Conservation (phyloP, 2,113 vertebrate genomes). For the Solenodon paradoxus region DNA sequence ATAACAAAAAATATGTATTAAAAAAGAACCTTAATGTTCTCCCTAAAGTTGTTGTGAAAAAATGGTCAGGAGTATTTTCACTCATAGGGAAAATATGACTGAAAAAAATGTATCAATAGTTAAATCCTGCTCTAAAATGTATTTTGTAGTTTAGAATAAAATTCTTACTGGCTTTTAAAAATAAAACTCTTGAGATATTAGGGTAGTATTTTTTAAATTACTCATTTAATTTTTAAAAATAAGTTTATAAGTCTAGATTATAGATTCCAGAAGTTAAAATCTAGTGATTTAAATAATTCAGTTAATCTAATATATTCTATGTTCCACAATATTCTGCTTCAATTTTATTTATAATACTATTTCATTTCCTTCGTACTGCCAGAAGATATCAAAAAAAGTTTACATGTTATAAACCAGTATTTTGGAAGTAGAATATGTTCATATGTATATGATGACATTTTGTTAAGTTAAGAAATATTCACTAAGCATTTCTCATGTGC, state of each 20-base stretch:
- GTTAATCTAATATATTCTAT: background rate
- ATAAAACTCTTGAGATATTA: background rate
- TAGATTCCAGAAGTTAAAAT: background rate
- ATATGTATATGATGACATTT: background rate
- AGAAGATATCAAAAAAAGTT: background rate
- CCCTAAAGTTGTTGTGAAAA: background rate
- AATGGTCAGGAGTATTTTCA: constrained; percentile 13
- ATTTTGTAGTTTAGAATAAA: background rate
- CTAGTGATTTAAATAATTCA: background rate
- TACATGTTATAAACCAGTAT: background rate
- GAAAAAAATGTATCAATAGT: background rate
- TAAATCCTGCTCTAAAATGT: background rate
- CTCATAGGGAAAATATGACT: background rate
- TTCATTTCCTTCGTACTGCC: background rate
- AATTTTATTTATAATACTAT: background rate
- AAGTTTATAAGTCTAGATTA: background rate
- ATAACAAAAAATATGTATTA: background rate
- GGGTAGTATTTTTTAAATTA: background rate
- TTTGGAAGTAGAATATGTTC: background rate
- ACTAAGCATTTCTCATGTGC: background rate
- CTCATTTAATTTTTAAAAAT: background rate
- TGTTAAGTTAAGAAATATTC: constrained; percentile 25
- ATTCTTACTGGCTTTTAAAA: background rate
- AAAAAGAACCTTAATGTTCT: background rate
- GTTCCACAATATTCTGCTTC: background rate